phyloP scores from a whole-genome alignment of 2,113 vertebrate species.

The Gallinago undulata region DNA sequence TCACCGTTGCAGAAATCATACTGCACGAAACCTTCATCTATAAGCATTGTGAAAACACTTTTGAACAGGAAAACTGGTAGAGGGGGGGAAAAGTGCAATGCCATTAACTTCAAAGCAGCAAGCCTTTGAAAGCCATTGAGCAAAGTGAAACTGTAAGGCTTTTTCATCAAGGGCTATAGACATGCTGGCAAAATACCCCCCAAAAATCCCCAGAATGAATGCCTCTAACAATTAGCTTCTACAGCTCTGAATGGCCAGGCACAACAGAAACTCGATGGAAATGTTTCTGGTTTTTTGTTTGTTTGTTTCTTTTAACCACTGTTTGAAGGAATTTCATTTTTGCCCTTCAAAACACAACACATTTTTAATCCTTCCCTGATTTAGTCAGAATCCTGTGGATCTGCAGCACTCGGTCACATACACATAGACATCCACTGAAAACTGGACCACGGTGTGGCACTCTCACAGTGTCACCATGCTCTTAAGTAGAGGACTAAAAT shows the following conservation, averaged over 20 bases:
- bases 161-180: background rate
- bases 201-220: background rate
- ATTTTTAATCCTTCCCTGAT: background rate
- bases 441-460: fast-evolving
- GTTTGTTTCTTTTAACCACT: background rate
- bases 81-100: background rate
- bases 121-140: background rate
- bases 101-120: background rate
- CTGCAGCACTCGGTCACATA: background rate
- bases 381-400: background rate
- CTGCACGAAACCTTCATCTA: background rate
- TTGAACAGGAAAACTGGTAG: background rate
- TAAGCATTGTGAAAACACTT: background rate
- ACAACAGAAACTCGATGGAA: background rate
- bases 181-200: background rate
- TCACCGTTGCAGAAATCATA: background rate
- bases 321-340: background rate
- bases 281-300: background rate
- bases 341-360: background rate
- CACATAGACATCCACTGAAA: background rate
- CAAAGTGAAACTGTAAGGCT: background rate
- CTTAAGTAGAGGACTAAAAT: background rate
- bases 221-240: background rate
- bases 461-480: background rate
- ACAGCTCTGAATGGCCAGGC: background rate